A percentile compares a stretch with the other conserved stretches of the same genome.
These are phyloP conservation scores for Prochilodus magdalenae DNA, from an alignment of 2,113 vertebrate species.

Conservation along the genomic window DNA sequence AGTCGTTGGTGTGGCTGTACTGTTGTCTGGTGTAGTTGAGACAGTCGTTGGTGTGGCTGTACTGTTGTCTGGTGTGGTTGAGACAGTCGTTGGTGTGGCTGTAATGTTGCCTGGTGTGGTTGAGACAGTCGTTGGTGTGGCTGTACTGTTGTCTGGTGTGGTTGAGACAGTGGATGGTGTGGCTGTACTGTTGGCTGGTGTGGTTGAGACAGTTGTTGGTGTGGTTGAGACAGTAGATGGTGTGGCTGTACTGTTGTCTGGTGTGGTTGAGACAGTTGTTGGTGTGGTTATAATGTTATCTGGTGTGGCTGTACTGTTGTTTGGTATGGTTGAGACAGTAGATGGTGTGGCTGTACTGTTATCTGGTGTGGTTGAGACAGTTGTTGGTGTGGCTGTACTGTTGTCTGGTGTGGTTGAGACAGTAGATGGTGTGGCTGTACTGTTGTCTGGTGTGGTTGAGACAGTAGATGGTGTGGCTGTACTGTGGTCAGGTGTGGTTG, in stretches of 20 bases:
- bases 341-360: background rate
- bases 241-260: background rate
- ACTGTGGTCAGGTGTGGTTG: background rate
- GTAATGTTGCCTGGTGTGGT: background rate
- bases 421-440: background rate
- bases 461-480: background rate
- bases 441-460: slow-evolving; percentile 1
- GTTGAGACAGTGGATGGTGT: too few relatives aligned
- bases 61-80: background rate
- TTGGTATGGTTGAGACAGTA: background rate
- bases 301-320: background rate
- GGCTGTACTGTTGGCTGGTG: background rate
- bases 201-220: background rate
- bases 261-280: background rate
- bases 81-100: background rate
- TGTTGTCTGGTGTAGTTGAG: too few relatives aligned
- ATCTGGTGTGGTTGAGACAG: background rate
- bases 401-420: background rate
- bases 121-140: background rate
- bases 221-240: too few relatives aligned
- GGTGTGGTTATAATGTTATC: background rate
- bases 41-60: background rate
- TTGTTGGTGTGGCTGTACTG: background rate
- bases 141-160: background rate
- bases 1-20: background rate